Percentiles rank a stretch among this genome's conserved stretches.
Conservation (phyloP, 2,113 vertebrate species). For the Carettochelys insculpta region DNA sequence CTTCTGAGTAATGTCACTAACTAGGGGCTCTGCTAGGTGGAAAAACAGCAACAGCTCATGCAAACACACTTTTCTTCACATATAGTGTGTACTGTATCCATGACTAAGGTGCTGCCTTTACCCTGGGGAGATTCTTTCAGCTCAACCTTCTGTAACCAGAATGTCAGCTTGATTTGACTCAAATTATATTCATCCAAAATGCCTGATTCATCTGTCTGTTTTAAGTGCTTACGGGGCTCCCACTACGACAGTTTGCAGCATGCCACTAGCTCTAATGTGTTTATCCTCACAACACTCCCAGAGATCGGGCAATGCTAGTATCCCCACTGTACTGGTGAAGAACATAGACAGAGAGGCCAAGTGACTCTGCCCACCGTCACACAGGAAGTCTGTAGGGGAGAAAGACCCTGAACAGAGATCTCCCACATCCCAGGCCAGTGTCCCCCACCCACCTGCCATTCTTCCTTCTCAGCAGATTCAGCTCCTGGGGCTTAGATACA, state of each 20-base stretch:
- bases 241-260: no score
- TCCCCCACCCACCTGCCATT: not conserved
- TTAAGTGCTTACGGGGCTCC: not conserved
- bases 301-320: not conserved
- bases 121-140: not conserved
- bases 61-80: not conserved
- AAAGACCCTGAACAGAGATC: not conserved
- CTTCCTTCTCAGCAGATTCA: not conserved
- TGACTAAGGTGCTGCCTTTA: not conserved
- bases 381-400: not conserved
- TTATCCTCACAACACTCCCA: not conserved
- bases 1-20: not conserved
- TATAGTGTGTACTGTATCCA: rapidly evolving
- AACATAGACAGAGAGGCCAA: not conserved
- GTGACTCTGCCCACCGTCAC: not conserved
- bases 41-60: not conserved
- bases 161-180: not conserved
- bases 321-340: not conserved
- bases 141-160: not conserved
- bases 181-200: not conserved
- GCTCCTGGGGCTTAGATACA: not conserved
- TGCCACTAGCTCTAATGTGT: not conserved
- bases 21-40: not conserved
- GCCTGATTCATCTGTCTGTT: not conserved
- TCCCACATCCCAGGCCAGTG: not conserved